A percentile compares a stretch with the other conserved stretches of the same genome.
phyloP scores from a whole-genome alignment of 1,140 invertebrate species.

The Zophobas atratus region DNA sequence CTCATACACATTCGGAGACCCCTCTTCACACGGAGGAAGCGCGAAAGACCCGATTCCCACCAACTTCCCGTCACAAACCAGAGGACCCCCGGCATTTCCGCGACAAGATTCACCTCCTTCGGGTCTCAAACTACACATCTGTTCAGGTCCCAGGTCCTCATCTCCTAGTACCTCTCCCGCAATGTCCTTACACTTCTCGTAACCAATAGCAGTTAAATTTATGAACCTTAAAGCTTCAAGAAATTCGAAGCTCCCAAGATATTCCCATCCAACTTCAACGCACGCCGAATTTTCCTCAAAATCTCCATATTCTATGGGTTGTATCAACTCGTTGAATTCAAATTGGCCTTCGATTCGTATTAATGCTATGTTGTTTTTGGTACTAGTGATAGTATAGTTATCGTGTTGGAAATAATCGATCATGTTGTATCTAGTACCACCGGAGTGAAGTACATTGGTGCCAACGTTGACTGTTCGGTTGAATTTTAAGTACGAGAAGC shows the following conservation, averaged over 20 bases:
- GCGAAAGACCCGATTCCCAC: slow-evolving; percentile 69
- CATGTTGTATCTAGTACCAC: slow-evolving; percentile 5
- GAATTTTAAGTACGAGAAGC: not conserved
- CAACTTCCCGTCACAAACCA: slow-evolving; percentile 51
- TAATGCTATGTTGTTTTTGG: not conserved
- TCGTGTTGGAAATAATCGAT: not conserved
- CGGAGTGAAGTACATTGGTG: slow-evolving; percentile 1
- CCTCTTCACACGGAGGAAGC: not conserved
- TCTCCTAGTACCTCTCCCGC: not conserved
- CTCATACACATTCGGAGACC: not conserved
- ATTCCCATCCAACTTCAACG: not conserved
- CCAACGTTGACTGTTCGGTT: not conserved
- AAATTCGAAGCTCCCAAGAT: not conserved
- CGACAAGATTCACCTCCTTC: slow-evolving; percentile 74
- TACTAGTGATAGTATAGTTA: not conserved
- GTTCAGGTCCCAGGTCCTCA: not conserved
- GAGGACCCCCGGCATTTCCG: slow-evolving; percentile 59
- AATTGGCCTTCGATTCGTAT: slow-evolving; percentile 13
- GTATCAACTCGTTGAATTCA: slow-evolving; percentile 2
- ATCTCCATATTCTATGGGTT: slow-evolving; percentile 4
- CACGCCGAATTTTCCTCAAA: not conserved
- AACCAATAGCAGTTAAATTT: not conserved
- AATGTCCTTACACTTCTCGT: not conserved
- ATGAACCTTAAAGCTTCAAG: not conserved
- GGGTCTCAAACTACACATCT: slow-evolving; percentile 74